Base-by-base conservation (phyloP, 2,797 vertebrate species). In the Neomorphus geoffroyi region DNA sequence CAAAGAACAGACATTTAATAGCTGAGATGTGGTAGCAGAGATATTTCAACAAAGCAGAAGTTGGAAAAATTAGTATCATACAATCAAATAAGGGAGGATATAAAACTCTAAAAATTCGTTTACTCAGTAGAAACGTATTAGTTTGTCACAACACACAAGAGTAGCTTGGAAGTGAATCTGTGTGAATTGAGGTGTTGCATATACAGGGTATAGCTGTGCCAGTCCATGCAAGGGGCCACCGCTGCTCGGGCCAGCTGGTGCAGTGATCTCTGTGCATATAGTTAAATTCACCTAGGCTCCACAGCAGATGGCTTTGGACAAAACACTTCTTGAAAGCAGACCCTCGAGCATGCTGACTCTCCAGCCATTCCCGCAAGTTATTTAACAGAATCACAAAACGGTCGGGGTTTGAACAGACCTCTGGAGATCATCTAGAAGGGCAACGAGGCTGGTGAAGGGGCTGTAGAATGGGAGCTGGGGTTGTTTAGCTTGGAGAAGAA, bases 211-310 rank as follows among this genome's bases (percentile, higher is more conserved):
- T 7, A 32, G 32, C 67, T 58, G 39, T 30, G 32, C 22, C 3
- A 2, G 37, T 37, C 54, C 10, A 0, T 45, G 14, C 58, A 65
- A 50, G 13, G 21, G 27, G 13, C 33, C 9, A 32, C 32, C 0
- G 0, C 41, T 64, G 57, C 80, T 61, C 0, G 0, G 35, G 53
- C 73, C 80, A 71, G 53, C 53, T 67, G 66, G 26, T 33, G 3
- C 1, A 0, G 18, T 41, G 53, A 17, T 50, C 50, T 54, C 57
- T 16, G 33, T 41, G 45, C 2, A 0, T 72, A 62, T 2, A 9
- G 26, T 28, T 64, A 35, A 53, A 32, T 79, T 78, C 77, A 67
- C 43, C 61, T 41, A 27, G 67, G 33, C 75, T 75, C 58, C 84
- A 57, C 22, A 80, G 87, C 43, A 66, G 64, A 45, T 33, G 48